A percentile compares a stretch with the other conserved stretches of the same genome.
These are phyloP conservation scores for Drosophila ezoana DNA, from an alignment of 2,888 invertebrate genomes.

Conservation along the genomic window DNA sequence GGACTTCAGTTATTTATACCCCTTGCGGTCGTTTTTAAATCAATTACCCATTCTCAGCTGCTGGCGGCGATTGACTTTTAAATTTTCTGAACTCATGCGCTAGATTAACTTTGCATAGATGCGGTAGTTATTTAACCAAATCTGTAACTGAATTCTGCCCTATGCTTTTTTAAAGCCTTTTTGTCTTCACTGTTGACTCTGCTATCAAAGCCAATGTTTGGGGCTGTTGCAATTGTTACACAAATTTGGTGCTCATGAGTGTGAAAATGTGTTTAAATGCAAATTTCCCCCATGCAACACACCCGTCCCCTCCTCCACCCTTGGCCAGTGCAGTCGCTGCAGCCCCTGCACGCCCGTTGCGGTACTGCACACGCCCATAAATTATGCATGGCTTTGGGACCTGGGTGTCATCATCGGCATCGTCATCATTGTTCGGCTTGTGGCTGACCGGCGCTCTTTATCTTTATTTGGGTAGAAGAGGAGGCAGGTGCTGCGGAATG, in stretches of 20 bases:
- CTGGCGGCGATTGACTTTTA: too few relatives aligned
- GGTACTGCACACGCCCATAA: conserved; percentile 52
- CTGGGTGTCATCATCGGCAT: conserved; percentile 37
- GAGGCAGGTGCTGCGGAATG: conserved; percentile 15
- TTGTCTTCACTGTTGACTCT: neutral
- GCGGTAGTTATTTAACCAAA: conserved; percentile 5
- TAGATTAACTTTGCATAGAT: conserved; percentile 26
- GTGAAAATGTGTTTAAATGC: conserved; percentile 76
- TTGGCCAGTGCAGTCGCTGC: neutral
- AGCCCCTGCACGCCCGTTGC: conserved; percentile 16
- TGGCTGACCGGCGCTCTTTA: conserved; percentile 50
- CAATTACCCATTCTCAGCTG: too few relatives aligned
- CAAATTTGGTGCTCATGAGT: conserved; percentile 69
- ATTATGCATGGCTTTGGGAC: conserved; percentile 67
- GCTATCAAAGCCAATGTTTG: conserved; percentile 23
- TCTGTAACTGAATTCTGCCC: neutral
- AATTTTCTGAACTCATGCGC: conserved; percentile 6
- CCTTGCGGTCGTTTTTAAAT: too few relatives aligned
- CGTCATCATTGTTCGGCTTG: conserved; percentile 50
- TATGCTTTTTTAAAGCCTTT: conserved; percentile 10
- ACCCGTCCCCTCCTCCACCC: neutral
- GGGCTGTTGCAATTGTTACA: conserved; percentile 38
- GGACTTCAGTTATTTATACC: too few relatives aligned
- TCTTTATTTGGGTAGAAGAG: conserved; percentile 22
- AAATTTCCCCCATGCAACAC: conserved; percentile 34